Evolutionary conservation across 1,140 invertebrate species (phyloP), one percentile per base, ranked within the genome.

Genomic region (Tribolium madens): DNA sequence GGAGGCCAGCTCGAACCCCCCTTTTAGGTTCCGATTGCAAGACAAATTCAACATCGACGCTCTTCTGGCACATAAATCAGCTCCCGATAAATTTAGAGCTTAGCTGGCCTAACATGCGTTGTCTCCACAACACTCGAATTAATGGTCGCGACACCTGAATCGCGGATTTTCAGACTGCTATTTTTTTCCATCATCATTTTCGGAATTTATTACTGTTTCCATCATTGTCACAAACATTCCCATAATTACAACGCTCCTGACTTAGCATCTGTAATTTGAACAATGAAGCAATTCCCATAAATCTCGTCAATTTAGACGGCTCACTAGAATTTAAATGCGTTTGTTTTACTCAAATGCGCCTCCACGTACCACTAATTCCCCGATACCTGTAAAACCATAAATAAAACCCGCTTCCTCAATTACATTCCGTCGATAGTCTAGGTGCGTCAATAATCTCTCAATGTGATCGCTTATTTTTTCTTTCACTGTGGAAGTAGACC

Each of bases 221-320:
- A 33, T 52, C 47, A 72, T 72, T 72, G 70, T 72, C 70, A 72
- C 50, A 48, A 72, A 72, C 70, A 72, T 72, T 72, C 70, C 26
- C 47, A 72, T 72, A 72, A 72, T 72, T 72, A 72, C 70, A 52
- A 72, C 70, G 70, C 70, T 72, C 70, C 70, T 72, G 70, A 72
- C 70, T 50, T 72, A 72, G 70, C 70, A 72, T 72, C 70, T 72
- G 70, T 72, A 72, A 72, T 72, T 72, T 52, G 46, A 72, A 72
- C 70, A 72, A 72, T 72, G 70, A 72, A 72, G 70, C 70, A 33
- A 72, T 72, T 72, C 46, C 70, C 50, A 72, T 72, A 72, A 72
- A 72, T 72, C 70, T 72, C 46, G 46, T 72, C 70, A 72, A 72
- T 72, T 72, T 72, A 72, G 70, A 72, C 70, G 70, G 21, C 42